Evolutionary conservation across 2,797 vertebrate species (phyloP).

Genomic region (Okamejei kenojei): DNA sequence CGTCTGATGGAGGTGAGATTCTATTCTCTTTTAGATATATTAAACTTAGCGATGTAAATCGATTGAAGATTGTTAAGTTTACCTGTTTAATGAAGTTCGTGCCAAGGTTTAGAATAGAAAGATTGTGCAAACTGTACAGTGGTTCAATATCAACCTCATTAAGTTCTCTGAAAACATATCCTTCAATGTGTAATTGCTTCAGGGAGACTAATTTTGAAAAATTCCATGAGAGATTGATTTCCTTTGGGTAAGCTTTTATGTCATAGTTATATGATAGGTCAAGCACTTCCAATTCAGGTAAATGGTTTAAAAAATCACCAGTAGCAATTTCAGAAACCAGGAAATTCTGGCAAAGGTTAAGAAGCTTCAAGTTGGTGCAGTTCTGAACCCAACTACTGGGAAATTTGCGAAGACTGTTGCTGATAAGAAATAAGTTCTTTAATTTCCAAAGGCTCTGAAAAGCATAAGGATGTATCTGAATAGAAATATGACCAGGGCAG

Average conservation of each 20-base stretch:
- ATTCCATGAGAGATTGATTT: slow-evolving; percentile 44
- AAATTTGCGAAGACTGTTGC: slow-evolving; percentile 47
- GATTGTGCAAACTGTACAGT: slow-evolving; percentile 49
- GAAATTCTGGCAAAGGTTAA: slow-evolving; percentile 51
- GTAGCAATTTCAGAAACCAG: slow-evolving; percentile 45
- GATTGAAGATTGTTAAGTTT: slow-evolving; percentile 54
- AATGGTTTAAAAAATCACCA: slow-evolving; percentile 47
- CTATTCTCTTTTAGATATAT: slow-evolving; percentile 72
- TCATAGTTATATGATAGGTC: slow-evolving; percentile 54
- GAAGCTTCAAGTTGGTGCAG: slow-evolving; percentile 46
- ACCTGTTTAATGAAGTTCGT: slow-evolving; percentile 54
- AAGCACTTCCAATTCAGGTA: slow-evolving; percentile 50
- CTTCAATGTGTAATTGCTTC: slow-evolving; percentile 47
- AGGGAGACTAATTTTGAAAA: slow-evolving; percentile 50
- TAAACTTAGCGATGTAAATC: slow-evolving; percentile 52
- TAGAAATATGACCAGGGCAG: slow-evolving; percentile 31
- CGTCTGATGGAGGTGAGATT: slow-evolving; percentile 54
- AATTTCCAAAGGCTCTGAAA: slow-evolving; percentile 41
- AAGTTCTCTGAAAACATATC: slow-evolving; percentile 52
- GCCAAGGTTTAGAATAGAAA: slow-evolving; percentile 50
- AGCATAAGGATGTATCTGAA: slow-evolving; percentile 45
- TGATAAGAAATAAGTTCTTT: slow-evolving; percentile 45
- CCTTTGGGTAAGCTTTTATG: slow-evolving; percentile 38
- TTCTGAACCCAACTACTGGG: slow-evolving; percentile 46
- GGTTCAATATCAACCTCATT: slow-evolving; percentile 45